phyloP scores from a whole-genome alignment of 2,888 invertebrate species.

The Venusia cambrica region DNA sequence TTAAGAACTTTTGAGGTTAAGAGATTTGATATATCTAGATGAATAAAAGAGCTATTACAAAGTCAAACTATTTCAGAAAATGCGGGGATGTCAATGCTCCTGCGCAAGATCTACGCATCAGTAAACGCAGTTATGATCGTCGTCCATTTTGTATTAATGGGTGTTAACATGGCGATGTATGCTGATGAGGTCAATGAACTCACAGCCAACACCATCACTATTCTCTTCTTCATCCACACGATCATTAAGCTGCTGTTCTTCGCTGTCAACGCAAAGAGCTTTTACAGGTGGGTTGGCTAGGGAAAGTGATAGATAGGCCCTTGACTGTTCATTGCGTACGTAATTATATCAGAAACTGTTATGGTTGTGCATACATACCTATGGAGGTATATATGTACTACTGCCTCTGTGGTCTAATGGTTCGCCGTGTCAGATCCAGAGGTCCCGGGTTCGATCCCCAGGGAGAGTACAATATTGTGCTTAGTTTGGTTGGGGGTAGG shows the following conservation, averaged over 20 bases:
- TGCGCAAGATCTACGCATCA: conserved; percentile 82
- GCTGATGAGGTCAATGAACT: conserved; percentile 88
- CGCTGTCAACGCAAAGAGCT: conserved; percentile 86
- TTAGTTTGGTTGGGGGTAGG: no score
- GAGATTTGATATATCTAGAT: no score
- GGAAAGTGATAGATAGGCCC: conserved; percentile 2
- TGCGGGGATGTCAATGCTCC: conserved; percentile 70
- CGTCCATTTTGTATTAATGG: conserved; percentile 83
- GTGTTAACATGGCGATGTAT: conserved; percentile 85
- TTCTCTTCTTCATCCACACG: conserved; percentile 89
- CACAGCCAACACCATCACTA: conserved; percentile 90
- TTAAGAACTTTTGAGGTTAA: no score
- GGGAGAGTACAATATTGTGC: no score
- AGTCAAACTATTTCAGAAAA: no score
- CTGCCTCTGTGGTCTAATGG: no score
- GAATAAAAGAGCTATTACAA: no score
- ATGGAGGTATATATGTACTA: no score
- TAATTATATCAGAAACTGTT: not conserved
- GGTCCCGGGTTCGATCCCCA: no score
- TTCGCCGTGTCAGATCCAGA: no score
- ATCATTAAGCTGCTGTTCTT: conserved; percentile 88
- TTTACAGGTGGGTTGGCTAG: conserved; percentile 82
- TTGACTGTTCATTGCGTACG: conserved; percentile 1
- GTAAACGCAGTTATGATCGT: conserved; percentile 82
- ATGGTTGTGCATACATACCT: no score